Evolutionary conservation across 2,113 vertebrate species (phyloP), one percentile per base, ranked within the genome.

Genomic region (Solea solea): DNA sequence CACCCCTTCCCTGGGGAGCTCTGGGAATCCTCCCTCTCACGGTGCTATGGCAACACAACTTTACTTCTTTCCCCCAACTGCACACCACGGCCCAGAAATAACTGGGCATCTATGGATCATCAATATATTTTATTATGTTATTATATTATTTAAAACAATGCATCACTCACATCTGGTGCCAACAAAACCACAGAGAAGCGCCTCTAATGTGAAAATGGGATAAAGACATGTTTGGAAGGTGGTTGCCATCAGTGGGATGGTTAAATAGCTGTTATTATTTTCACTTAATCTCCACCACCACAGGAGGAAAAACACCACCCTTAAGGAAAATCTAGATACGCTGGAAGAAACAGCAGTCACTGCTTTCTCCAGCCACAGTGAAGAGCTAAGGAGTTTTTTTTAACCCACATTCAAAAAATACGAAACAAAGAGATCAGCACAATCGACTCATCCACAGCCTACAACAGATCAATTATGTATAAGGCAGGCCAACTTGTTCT

Each of bases 41-140:
- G 48, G 57, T 60, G 57, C 74, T 78, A 82, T 79, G 71, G 70
- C 48, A 86, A 85, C 79, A 68, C 58, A 69, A 50, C 28, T 57
- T 72, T n/a, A 12, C 9, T 52, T 9, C 1, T 8, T 61, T 49
- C 51, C 27, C 53, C 76, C 56, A 64, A 15, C 8, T 9, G 27
- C 46, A 64, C 54, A 56, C 14, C 11, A 2, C 21, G 3, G 27
- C 28, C 25, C n/a, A 44, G 11, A 72, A 62, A 61, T 64, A 64
- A 51, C 65, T 64, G 42, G 5, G 27, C 46, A 12, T 80, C 54
- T 67, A 39, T 9, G 48, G 39, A 48, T 54, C 78, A 67, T 74
- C 73, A 78, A 83, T 44, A 59, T 6, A 34, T 4, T 34, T 50
- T 3, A 65, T 55, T 21, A 21, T 21, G 1, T 21, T 21, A 21